Evolutionary conservation across 37 sponge, comb jelly and placozoan species (phyloP).

Genomic region (Beroe ovata): DNA sequence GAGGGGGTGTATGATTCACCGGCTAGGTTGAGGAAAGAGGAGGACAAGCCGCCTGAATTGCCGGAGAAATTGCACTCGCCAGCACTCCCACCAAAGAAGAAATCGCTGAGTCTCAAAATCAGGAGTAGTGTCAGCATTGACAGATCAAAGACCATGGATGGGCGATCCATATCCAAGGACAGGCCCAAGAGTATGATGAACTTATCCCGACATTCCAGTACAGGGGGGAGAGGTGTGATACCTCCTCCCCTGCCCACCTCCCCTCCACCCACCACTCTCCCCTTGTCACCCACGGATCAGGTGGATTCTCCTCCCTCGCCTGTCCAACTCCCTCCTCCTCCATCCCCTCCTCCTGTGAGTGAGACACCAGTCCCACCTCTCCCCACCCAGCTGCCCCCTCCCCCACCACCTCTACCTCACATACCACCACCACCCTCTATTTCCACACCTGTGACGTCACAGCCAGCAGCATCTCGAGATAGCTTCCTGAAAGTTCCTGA

Average conservation of each 20-base stretch:
- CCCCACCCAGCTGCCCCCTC: not conserved
- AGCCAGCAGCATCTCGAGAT: not conserved
- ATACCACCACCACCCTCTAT: not conserved
- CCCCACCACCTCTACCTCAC: not conserved
- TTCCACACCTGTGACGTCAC: not conserved
- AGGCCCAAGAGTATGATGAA: not conserved
- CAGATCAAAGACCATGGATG: not conserved
- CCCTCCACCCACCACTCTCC: not conserved
- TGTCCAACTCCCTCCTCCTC: not conserved
- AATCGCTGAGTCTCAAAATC: conserved; percentile 22
- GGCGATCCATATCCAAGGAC: not conserved
- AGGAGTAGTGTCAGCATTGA: not conserved
- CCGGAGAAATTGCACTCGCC: not conserved
- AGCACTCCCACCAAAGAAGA: conserved; percentile 11
- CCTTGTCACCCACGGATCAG: not conserved
- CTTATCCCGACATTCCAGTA: not conserved
- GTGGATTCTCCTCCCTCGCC: not conserved
- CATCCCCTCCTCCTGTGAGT: not conserved
- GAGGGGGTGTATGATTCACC: not conserved
- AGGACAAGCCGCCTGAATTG: not conserved
- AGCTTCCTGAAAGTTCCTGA: not conserved
- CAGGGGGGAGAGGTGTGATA: not conserved
- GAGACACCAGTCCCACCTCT: not conserved
- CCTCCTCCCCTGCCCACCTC: not conserved
- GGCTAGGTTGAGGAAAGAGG: not conserved